phyloP scores from a whole-genome alignment of 2,797 vertebrate genomes.

The Rhabdomys pumilio region DNA sequence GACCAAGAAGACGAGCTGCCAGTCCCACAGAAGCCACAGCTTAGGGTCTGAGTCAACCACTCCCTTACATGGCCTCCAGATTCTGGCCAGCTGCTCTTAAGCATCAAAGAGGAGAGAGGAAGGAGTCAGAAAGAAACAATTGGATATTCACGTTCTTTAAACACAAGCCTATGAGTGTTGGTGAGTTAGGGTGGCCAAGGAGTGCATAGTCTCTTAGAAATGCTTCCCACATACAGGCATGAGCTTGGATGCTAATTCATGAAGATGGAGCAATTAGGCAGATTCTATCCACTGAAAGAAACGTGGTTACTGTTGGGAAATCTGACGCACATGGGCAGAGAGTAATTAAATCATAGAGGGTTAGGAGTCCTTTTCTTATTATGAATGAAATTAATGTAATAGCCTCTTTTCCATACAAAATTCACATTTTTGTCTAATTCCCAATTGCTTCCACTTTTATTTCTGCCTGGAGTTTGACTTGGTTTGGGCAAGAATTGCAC shows the following conservation, averaged over 20 bases:
- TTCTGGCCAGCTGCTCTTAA: constrained; percentile 18
- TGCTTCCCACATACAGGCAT: not conserved
- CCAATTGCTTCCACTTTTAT: not conserved
- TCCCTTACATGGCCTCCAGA: not conserved
- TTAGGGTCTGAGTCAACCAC: constrained; percentile 1
- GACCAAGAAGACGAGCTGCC: constrained; percentile 4
- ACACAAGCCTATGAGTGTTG: not conserved
- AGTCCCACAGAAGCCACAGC: not conserved
- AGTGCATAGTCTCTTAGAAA: not conserved
- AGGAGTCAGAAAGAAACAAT: not conserved
- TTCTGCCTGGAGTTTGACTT: constrained; percentile 58
- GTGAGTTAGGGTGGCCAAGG: not conserved
- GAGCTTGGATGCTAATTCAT: not conserved
- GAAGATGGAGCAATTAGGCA: not conserved
- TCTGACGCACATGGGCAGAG: not conserved
- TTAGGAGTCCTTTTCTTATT: constrained; percentile 50
- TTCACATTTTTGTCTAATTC: not conserved
- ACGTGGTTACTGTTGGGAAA: constrained; percentile 51
- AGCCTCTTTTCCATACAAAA: constrained; percentile 30
- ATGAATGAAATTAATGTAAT: constrained; percentile 65
- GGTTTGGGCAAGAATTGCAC: not conserved
- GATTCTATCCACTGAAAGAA: constrained; percentile 23
- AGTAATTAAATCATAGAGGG: constrained; percentile 62
- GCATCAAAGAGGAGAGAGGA: not conserved
- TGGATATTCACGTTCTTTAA: constrained; percentile 26